Evolutionary conservation across 1,140 invertebrate genomes (phyloP).

Genomic region (Bombus polaris): DNA sequence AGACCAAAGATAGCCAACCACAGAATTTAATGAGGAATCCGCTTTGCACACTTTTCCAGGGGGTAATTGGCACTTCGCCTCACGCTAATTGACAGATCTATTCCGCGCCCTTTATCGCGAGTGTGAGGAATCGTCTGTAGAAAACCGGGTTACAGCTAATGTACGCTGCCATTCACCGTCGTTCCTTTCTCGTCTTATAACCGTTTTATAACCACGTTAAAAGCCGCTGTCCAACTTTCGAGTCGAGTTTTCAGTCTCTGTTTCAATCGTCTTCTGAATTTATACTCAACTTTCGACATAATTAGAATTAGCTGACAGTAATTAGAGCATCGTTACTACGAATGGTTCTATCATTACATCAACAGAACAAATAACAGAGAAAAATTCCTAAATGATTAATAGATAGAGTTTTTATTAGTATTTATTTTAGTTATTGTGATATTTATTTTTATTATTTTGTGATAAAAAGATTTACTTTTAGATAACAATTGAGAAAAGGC

Average conservation of each 20-base stretch:
- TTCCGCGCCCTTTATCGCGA: conserved; percentile 20
- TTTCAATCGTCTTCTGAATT: not conserved
- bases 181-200: not conserved
- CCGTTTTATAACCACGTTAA: conserved; percentile 5
- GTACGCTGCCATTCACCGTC: not conserved
- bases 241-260: not conserved
- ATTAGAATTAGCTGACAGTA: not conserved
- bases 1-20: conserved; percentile 1
- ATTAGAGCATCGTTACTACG: not conserved
- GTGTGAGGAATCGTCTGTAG: conserved; percentile 28
- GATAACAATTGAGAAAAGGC: too few species aligned
- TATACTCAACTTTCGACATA: not conserved
- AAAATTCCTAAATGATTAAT: too few species aligned
- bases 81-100: conserved; percentile 58
- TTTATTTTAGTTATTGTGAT: too few species aligned
- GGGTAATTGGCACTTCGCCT: conserved; percentile 53
- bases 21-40: conserved; percentile 52
- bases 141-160: conserved; percentile 23
- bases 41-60: conserved; percentile 33
- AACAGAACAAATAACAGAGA: too few species aligned
- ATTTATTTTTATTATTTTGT: too few species aligned
- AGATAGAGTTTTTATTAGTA: too few species aligned
- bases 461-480: too few species aligned
- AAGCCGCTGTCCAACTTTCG: not conserved
- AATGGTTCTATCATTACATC: not conserved